Base-by-base conservation (phyloP, 1,140 invertebrate genomes). In the Zaprionus capensis region DNA sequence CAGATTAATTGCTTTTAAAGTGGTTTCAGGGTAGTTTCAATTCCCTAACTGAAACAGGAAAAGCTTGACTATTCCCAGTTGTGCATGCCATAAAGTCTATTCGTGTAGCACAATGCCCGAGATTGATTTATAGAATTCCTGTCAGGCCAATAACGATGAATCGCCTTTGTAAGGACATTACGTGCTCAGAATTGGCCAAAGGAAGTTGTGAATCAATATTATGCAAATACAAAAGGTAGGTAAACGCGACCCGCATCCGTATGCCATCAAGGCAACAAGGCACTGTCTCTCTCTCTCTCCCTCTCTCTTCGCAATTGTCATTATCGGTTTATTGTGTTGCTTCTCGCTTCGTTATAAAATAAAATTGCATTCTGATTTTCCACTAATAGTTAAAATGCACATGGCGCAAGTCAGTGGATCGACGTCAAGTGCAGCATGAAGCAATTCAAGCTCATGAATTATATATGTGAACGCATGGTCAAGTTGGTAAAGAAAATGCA, bases 301-400 rank as follows among this genome's bases (percentile, higher is more conserved):
- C 24, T 51, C 20, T 7, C n/a, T 66, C 66, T 15, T 36, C 55
- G 67, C 34, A 53, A 31, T 79, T 72, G 81, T 85, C 77, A 75
- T 66, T 53, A 71, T 70, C 71, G 80, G 76, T 83, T 81, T 78
- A 87, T 85, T 78, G 65, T 76, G 68, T 80, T 51, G 36, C 26
- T 26, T 57, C n/a, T n/a, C 67, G 36, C 26, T 71, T 51, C 73
- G 61, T 75, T 78, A 71, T 63, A 67, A 82, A 75, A 78, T 79
- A 72, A 63, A 73, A 85, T 61, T 82, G 77, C 71, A 83, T 88
- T 87, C 80, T 83, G 83, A 88, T 87, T 87, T 71, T 69, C 79
- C 76, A 76, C 76, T 82, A 87, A 85, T 78, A 46, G 71, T 44
- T 64, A 56, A 62, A 63, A 51, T 34, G n/a, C 57, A 46, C 20